Evolutionary conservation across 2,113 vertebrate genomes (phyloP), one percentile per base, ranked within the genome.

Genomic region (Cromileptes altivelis): DNA sequence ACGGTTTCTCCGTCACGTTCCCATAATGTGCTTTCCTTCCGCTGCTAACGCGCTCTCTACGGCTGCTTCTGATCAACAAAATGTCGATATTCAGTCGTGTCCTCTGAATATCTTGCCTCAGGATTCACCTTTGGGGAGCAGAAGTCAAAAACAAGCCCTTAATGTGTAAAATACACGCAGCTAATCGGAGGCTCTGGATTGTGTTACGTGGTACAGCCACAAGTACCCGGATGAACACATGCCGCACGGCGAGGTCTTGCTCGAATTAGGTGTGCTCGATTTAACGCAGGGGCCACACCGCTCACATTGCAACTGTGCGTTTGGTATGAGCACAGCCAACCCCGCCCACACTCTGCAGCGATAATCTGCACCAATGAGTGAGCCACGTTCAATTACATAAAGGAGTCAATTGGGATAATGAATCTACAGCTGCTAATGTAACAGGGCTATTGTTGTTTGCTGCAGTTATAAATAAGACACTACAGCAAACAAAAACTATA

Each of bases 211-310:
- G 18, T 17, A 21, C 11, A 30, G 0, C 0, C 23, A 11, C 17
- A 56, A 91, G 62, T 79, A 92, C 94, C 94, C 94, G 94, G 93
- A 95, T 95, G 80, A 76, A 56, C 94, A 95, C 94, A 80, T 93
- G 92, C 21, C 1, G 3, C 0, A 40, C 81, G 73, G 87, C 81
- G 55, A 83, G 85, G 78, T 3, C 15, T 40, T 37, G 4, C 45
- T 57, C 2, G 8, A 2, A 11, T n/a, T 2, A 9, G 79, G 61
- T 80, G 79, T 21, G 85, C 57, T 89, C 9, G 63, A 70, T 87
- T 89, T 52, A 33, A 1, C 0, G 0, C 2, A 42, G 5, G 0
- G 79, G 7, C 1, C n/a, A 6, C 45, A 4, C 57, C 72, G 80
- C 13, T 49, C 6, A 15, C 37, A 7, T 49, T 4, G 13, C 2